Conservation (phyloP, 1,140 invertebrate species). For the Campoletis sonorensis region DNA sequence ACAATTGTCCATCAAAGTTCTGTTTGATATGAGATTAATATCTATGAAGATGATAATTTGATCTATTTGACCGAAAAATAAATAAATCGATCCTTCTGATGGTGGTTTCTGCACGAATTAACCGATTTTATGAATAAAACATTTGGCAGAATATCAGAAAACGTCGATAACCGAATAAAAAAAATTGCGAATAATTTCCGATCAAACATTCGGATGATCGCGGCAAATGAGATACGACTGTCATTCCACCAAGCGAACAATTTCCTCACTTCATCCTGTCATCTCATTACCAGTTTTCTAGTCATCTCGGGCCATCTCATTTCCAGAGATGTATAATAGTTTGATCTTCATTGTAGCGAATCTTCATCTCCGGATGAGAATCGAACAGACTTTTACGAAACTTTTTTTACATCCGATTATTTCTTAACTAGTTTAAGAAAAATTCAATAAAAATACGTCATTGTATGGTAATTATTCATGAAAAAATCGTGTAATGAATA, state of each 20-base stretch:
- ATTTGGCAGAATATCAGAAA: neutral
- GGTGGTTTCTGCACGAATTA: too few relatives aligned
- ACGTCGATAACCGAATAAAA: neutral
- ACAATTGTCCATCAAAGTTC: neutral
- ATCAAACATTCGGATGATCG: neutral
- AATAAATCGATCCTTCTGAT: too few relatives aligned
- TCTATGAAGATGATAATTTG: neutral
- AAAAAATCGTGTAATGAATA: too few relatives aligned
- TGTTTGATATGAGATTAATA: neutral
- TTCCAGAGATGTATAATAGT: neutral
- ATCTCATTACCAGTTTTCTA: neutral
- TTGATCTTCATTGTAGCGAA: neutral
- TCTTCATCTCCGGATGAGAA: slow-evolving; percentile 2
- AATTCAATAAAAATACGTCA: too few relatives aligned
- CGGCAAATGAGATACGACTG: neutral
- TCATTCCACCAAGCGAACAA: neutral
- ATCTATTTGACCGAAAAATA: too few relatives aligned
- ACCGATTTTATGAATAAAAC: neutral
- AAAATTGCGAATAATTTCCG: neutral
- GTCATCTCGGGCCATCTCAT: neutral
- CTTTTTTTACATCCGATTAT: neutral
- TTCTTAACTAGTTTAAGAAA: neutral
- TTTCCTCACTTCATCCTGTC: neutral
- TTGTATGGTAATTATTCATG: too few relatives aligned
- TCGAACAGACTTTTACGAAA: neutral